Evolutionary conservation across 2,888 invertebrate genomes (phyloP).

Genomic region (Neoascia interrupta): DNA sequence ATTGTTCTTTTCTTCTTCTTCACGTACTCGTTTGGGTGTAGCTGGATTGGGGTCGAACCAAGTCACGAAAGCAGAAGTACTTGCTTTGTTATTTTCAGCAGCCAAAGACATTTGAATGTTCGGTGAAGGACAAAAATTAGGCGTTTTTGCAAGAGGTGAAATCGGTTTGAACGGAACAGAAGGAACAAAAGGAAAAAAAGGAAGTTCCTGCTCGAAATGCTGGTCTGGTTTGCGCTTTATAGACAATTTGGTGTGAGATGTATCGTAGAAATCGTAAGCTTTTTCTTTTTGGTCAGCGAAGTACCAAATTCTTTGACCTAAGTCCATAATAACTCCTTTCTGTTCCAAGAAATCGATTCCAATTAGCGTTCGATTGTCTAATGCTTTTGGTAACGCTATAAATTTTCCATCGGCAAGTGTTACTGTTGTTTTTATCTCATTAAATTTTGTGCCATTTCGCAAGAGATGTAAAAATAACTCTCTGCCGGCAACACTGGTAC

Average conservation of each 20-base stretch:
- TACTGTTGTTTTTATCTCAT: neutral
- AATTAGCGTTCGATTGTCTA: slow-evolving; percentile 24
- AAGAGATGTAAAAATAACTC: slow-evolving; percentile 6
- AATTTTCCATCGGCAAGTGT: slow-evolving; percentile 22
- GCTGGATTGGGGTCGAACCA: neutral
- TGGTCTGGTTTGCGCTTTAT: too few relatives aligned
- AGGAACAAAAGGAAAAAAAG: too few relatives aligned
- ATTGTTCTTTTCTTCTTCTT: neutral
- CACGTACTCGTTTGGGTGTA: too few relatives aligned
- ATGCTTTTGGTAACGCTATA: slow-evolving; percentile 10
- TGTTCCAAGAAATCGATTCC: slow-evolving; percentile 39
- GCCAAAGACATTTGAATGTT: too few relatives aligned
- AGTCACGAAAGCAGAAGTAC: neutral
- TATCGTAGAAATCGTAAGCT: slow-evolving; percentile 4
- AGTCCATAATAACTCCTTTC: slow-evolving; percentile 5
- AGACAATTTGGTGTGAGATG: neutral
- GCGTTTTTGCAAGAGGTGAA: too few relatives aligned
- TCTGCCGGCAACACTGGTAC: slow-evolving; percentile 32
- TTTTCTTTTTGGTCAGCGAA: neutral
- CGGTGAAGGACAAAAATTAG: too few relatives aligned
- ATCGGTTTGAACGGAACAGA: too few relatives aligned
- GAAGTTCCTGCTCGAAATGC: too few relatives aligned
- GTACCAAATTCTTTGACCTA: slow-evolving; percentile 16
- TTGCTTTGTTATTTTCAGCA: too few relatives aligned
- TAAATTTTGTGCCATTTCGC: slow-evolving; percentile 4